Evolutionary conservation across 53 echinoderm and acorn worm genomes (phyloP), one percentile per base, ranked within the genome.

Genomic region (Pentamera pediparva): DNA sequence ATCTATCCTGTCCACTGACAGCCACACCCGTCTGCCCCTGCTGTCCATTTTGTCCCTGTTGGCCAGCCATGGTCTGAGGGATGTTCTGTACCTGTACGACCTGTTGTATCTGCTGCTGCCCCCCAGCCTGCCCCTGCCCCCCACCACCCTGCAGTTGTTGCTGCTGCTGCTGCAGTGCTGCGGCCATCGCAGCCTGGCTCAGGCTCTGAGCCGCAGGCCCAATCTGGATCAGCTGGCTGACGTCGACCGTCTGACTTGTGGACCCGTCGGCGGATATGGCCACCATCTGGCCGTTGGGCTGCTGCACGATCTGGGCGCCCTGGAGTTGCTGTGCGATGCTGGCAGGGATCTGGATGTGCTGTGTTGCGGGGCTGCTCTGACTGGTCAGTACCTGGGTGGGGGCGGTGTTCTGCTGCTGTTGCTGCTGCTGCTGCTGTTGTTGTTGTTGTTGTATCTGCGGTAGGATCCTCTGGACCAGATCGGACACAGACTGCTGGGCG

Each of bases 391-490:
- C 86, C 28, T 86, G 79, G 19, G 89, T 89, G 9, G 83, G 86
- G 56, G 76, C 77, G 24, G 75, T 62, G 12, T 61, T 58, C 25
- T 76, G 69, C 3, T 71, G 59, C 24, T 70, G 78, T 37, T 89
- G 84, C 58, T 92, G 92, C 0, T 76, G 78, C 19, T 76, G 37
- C 7, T 87, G 94, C 17, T 61, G 61, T 27, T 76, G 69, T 3
- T 71, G 59, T 24, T 70, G 78, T 37, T 89, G 84, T 53, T 92
- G 92, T 0, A 80, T 81, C 19, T 76, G 37, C 7, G 90, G 94
- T 4, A 89, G 81, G 35, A 94, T 94, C 52, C 90, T 81, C 62
- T 94, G 94, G 20, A 84, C 89, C 4, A 90, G 81, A 26, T 93
- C 86, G 39, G 33, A 65, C 33, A 39, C 64, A 41, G 65, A 72